phyloP scores from a whole-genome alignment of 2,113 vertebrate species.

The Heterocephalus glaber region DNA sequence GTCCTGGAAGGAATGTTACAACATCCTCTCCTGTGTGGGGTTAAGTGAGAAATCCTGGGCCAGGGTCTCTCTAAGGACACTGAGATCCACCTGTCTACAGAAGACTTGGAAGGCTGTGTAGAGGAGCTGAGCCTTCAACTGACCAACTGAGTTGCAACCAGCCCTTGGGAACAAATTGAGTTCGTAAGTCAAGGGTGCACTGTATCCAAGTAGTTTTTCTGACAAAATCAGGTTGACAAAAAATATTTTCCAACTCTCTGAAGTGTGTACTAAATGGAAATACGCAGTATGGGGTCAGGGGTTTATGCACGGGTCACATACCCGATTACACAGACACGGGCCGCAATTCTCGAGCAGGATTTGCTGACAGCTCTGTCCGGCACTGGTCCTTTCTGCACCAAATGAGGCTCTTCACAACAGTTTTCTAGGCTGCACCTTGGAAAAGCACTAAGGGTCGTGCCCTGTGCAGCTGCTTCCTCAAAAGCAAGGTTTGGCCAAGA shows the following conservation, averaged over 20 bases:
- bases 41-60: no score
- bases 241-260: background rate
- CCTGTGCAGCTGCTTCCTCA: background rate
- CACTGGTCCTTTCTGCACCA: background rate
- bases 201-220: background rate
- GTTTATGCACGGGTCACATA: background rate
- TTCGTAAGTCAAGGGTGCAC: no score
- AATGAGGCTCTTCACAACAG: background rate
- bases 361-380: background rate
- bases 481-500: constrained; percentile 40
- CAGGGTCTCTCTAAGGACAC: no score
- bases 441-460: background rate
- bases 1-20: no score
- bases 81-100: no score
- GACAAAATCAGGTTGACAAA: background rate
- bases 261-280: background rate
- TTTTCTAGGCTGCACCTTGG: background rate
- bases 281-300: background rate
- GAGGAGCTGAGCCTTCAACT: no score
- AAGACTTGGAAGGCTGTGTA: no score
- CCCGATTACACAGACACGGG: accelerated
- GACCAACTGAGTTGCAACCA: no score
- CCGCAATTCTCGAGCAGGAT: background rate
- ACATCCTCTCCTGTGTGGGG: no score
- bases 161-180: no score